phyloP scores from a whole-genome alignment of 2,113 vertebrate genomes.

The Acrocephalus kingi region DNA sequence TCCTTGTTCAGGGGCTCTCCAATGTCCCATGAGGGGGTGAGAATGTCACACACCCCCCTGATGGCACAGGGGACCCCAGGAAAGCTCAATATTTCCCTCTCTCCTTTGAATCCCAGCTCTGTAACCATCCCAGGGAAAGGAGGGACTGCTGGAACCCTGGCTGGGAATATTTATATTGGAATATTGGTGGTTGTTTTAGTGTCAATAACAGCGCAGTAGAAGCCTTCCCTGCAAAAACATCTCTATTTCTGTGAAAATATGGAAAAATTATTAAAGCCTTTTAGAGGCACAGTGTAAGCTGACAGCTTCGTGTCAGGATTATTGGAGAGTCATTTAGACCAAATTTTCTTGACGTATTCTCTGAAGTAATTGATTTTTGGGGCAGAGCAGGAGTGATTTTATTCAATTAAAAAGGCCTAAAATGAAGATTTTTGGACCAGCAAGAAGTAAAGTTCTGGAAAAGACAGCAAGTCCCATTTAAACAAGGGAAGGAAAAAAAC shows the following conservation, averaged over 20 bases:
- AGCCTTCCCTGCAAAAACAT: not conserved
- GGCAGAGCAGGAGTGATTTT: too few species aligned
- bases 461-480: not conserved
- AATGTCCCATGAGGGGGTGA: not conserved
- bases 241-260: not conserved
- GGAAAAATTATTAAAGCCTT: not conserved
- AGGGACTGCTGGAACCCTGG: not conserved
- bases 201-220: not conserved
- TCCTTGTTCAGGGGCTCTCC: not conserved
- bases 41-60: not conserved
- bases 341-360: not conserved
- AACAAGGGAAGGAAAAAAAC: not conserved
- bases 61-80: not conserved
- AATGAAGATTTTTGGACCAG: not conserved
- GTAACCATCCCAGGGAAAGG: not conserved
- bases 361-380: not conserved
- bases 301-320: not conserved
- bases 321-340: not conserved
- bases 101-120: not conserved
- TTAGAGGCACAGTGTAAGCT: not conserved
- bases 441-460: not conserved
- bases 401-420: not conserved
- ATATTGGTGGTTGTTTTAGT: not conserved
- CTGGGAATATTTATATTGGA: not conserved
- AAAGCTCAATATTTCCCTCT: rapidly evolving